Evolutionary conservation across 2,113 vertebrate species (phyloP).

Genomic region (Orcinus orca): DNA sequence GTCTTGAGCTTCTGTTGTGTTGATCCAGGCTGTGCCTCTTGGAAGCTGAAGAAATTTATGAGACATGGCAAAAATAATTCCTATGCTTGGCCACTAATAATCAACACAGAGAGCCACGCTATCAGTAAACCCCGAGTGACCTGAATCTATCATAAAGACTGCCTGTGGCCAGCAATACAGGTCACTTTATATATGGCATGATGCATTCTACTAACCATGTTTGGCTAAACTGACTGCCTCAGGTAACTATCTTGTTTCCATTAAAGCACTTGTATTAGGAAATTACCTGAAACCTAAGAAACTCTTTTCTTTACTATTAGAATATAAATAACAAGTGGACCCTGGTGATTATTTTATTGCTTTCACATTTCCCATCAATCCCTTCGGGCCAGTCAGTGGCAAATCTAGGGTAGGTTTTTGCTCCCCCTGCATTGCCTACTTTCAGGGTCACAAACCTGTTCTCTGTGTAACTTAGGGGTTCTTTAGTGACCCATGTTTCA

Average conservation of each 20-base stretch:
- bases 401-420: background rate
- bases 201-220: slow-evolving; percentile 46
- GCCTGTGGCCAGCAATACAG: background rate
- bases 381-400: background rate
- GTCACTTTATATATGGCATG: background rate
- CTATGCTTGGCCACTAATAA: slow-evolving; percentile 45
- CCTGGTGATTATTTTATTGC: slow-evolving; percentile 46
- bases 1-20: background rate
- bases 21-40: background rate
- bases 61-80: slow-evolving; percentile 16
- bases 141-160: slow-evolving; percentile 50
- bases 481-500: slow-evolving; percentile 63
- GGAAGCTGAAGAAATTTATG: slow-evolving; percentile 49
- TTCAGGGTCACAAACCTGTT: slow-evolving; percentile 60
- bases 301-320: slow-evolving; percentile 61
- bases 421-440: slow-evolving; percentile 25
- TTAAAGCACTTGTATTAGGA: slow-evolving; percentile 62
- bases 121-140: background rate
- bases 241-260: slow-evolving; percentile 64
- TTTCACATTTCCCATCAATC: background rate
- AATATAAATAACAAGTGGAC: slow-evolving; percentile 61
- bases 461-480: slow-evolving; percentile 61
- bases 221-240: slow-evolving; percentile 45
- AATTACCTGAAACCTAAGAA: slow-evolving; percentile 66
- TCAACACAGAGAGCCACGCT: background rate